A percentile compares a stretch with the other conserved stretches of the same genome.
phyloP scores from a whole-genome alignment of 2,113 vertebrate genomes.

The Boulengeromyrus knoepffleri region DNA sequence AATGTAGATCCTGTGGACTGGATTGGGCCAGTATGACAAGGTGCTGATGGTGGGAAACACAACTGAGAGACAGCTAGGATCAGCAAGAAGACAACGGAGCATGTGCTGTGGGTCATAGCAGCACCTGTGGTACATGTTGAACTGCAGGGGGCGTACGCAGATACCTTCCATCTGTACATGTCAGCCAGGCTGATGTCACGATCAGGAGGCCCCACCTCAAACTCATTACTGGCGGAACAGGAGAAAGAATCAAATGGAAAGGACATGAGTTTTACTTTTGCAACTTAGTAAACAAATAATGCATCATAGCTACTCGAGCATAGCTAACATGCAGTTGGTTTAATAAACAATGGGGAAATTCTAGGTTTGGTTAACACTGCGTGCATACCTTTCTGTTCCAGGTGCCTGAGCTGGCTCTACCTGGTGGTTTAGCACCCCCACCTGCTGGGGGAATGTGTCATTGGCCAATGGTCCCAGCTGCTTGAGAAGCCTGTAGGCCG shows the following conservation, averaged over 20 bases:
- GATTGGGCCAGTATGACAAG: background rate
- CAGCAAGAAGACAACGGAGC: background rate
- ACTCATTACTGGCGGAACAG: slow-evolving; percentile 66
- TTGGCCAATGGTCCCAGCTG: slow-evolving; percentile 41
- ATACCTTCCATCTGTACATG: slow-evolving; percentile 86
- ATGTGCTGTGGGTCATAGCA: slow-evolving; percentile 32
- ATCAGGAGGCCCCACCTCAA: slow-evolving; percentile 60
- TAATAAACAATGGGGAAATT: background rate
- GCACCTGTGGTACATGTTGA: slow-evolving; percentile 83
- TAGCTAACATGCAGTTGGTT: background rate
- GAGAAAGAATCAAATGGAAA: background rate
- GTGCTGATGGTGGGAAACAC: background rate
- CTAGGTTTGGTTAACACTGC: background rate
- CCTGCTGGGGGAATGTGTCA: slow-evolving; percentile 38
- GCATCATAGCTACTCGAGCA: background rate
- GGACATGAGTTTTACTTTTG: background rate
- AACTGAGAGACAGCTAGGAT: background rate
- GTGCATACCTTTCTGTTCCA: slow-evolving; percentile 65
- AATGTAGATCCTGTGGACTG: background rate
- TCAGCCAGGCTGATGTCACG: slow-evolving; percentile 73
- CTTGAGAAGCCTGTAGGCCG: slow-evolving; percentile 39
- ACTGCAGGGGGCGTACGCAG: slow-evolving; percentile 82
- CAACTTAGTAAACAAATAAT: background rate
- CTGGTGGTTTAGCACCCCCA: slow-evolving; percentile 36
- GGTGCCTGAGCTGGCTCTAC: slow-evolving; percentile 58